Evolutionary conservation across 2,888 invertebrate genomes (phyloP), one percentile per base, ranked within the genome.

Genomic region (Pegoplata infirma): DNA sequence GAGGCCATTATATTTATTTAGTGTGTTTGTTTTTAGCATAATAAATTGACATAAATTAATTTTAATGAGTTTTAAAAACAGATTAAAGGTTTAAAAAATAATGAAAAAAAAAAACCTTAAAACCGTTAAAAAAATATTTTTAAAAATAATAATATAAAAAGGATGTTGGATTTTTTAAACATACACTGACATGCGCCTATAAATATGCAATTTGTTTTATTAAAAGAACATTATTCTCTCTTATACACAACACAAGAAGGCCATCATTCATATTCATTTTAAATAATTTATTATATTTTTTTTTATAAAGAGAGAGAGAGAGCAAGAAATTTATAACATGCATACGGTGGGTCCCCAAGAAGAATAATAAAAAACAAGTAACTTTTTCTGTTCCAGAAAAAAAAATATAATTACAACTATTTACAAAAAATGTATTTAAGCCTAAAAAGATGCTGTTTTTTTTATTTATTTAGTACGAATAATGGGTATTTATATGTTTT

Each of bases 141-240:
- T 10, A 47, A 36, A 64, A 71, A 25, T 14, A 23, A 12, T 6
- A 56, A 32, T 6, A 55, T 14, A 40, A 66, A 19, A 67, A 47
- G 47, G 28, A 61, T 51, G 25, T 14, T 46, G 59, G 36, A 14
- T 32, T 71, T 23, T 69, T 44, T 49, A 56, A 75, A 75, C 75
- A 79, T 75, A 79, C 75, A 79, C 46, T 72, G 61, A 75, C 79
- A 79, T 79, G 79, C 79, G 75, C 75, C 79, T 79, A 79, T 64
- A 63, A 56, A 58, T 32, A 67, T 66, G 19, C 32, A 49, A 47
- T 17, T 63, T 44, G 23, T 49, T 63, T 59, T 6, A 68, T 16
- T n/a, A 14, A 32, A 55, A 55, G n/a, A 64, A 44, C 36, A 61
- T 25, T 36, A 44, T 4, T 53, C 25, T 68, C 17, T 63, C 56